Percentiles rank a stretch among this genome's conserved stretches.
Conservation (phyloP, 2,888 invertebrate genomes). For the Drosophila flavopinicola region DNA sequence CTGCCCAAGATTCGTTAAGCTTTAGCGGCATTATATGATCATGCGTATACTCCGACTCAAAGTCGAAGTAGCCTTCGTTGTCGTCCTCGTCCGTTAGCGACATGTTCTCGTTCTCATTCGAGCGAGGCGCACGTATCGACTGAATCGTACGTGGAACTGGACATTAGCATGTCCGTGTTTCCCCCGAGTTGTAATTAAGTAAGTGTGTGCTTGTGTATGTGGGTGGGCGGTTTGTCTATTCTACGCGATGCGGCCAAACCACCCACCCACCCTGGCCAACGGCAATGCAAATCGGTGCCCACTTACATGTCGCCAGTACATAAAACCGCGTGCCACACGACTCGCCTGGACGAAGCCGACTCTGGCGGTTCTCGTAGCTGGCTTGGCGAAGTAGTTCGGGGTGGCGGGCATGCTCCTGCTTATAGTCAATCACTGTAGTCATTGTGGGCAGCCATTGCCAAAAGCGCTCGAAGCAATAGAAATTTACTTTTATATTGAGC, state of each 20-base stretch:
- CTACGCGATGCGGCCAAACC: slow-evolving; percentile 18
- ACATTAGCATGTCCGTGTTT: slow-evolving; percentile 60
- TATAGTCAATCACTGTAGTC: slow-evolving; percentile 26
- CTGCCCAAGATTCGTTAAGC: slow-evolving; percentile 87
- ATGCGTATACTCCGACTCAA: slow-evolving; percentile 29
- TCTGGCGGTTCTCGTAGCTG: slow-evolving; percentile 38
- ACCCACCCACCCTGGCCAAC: slow-evolving; percentile 15
- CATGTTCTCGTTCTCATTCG: slow-evolving; percentile 45
- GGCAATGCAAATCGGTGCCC: slow-evolving; percentile 50
- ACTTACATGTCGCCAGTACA: slow-evolving; percentile 78
- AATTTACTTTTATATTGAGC: slow-evolving; percentile 42
- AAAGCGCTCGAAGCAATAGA: slow-evolving; percentile 26
- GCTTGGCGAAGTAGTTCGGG: slow-evolving; percentile 46
- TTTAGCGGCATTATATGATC: slow-evolving; percentile 84
- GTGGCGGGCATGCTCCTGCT: slow-evolving; percentile 45
- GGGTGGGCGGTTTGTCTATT: slow-evolving; percentile 36
- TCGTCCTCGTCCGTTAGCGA: slow-evolving; percentile 44
- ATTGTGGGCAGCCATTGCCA: slow-evolving; percentile 45
- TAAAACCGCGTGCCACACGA: slow-evolving; percentile 71
- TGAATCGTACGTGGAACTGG: slow-evolving; percentile 46
- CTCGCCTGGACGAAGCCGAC: slow-evolving; percentile 67
- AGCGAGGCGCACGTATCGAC: slow-evolving; percentile 59
- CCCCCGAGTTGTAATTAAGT: slow-evolving; percentile 63
- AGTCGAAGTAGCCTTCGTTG: slow-evolving; percentile 23
- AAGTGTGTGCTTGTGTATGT: slow-evolving; percentile 25